Conservation (phyloP, 2,113 vertebrate species). For the Eublepharis macularius region DNA sequence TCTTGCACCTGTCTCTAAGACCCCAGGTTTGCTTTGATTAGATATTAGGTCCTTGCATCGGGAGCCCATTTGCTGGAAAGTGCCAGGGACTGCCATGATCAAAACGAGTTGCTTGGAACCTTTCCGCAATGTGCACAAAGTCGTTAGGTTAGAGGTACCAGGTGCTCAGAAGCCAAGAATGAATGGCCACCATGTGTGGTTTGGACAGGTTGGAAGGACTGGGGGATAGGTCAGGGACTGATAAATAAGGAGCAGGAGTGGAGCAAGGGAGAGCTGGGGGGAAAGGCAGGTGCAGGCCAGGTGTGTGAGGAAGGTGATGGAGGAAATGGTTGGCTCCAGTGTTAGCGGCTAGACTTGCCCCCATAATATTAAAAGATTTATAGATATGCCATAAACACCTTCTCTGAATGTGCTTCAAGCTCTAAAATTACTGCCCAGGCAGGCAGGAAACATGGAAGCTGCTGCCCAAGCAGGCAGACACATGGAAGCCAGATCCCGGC, state of each 20-base stretch:
- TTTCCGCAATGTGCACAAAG: not conserved
- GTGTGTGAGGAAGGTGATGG: not conserved
- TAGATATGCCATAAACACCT: too few relatives aligned
- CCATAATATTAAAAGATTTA: too few relatives aligned
- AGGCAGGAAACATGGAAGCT: too few relatives aligned
- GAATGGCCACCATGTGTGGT: not conserved
- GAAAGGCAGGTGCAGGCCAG: not conserved
- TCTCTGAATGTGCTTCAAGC: too few relatives aligned
- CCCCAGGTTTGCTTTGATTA: conserved; percentile 37
- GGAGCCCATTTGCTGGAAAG: conserved; percentile 11
- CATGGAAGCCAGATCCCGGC: too few relatives aligned
- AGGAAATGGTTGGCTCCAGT: not conserved
- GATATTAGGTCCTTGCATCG: conserved; percentile 15
- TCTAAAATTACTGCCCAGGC: too few relatives aligned
- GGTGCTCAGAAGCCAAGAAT: not conserved
- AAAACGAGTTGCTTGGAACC: conserved; percentile 3
- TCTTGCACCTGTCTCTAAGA: conserved; percentile 11
- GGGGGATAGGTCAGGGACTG: not conserved
- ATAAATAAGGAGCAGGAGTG: not conserved
- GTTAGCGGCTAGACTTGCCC: too few relatives aligned
- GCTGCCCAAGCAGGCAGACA: too few relatives aligned
- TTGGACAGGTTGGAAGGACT: not conserved
- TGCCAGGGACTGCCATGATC: not conserved
- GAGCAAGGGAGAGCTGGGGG: not conserved
- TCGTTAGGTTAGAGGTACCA: not conserved